A percentile compares a stretch with the other conserved stretches of the same genome.
phyloP scores from a whole-genome alignment of 2,113 vertebrate genomes.

The Lanius ludovicianus region DNA sequence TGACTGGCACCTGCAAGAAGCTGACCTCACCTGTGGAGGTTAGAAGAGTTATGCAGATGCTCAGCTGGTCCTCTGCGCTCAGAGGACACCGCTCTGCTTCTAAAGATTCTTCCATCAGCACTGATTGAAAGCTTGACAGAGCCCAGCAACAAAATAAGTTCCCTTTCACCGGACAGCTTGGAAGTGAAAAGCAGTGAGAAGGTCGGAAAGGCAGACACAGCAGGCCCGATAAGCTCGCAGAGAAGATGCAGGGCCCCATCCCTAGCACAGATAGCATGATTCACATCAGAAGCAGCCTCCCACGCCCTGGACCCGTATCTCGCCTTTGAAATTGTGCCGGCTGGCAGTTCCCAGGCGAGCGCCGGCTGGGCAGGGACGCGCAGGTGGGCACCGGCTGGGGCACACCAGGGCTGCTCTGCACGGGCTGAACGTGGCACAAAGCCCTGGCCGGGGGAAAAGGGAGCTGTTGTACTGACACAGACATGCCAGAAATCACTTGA shows the following conservation, averaged over 20 bases:
- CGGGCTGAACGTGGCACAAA: neutral
- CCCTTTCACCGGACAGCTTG: neutral
- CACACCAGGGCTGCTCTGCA: neutral
- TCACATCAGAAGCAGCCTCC: conserved; percentile 39
- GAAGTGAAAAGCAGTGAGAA: neutral
- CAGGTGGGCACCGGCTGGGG: neutral
- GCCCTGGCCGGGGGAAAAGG: neutral
- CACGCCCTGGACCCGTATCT: neutral
- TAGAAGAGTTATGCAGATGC: neutral
- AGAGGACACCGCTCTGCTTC: neutral
- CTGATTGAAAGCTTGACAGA: rapidly evolving
- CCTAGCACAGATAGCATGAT: neutral
- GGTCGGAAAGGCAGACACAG: neutral
- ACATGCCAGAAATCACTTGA: rapidly evolving
- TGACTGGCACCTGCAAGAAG: neutral
- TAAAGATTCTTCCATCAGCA: neutral
- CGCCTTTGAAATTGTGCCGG: neutral
- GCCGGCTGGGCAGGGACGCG: rapidly evolving
- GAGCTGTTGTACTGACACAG: neutral
- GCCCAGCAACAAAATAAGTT: neutral
- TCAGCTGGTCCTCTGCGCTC: rapidly evolving
- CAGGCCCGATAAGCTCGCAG: neutral
- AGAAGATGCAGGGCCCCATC: conserved; percentile 21
- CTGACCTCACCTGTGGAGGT: neutral
- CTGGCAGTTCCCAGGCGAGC: neutral